Evolutionary conservation across 64 coral and sea anemone genomes (phyloP).

Genomic region (Pocillopora verrucosa): DNA sequence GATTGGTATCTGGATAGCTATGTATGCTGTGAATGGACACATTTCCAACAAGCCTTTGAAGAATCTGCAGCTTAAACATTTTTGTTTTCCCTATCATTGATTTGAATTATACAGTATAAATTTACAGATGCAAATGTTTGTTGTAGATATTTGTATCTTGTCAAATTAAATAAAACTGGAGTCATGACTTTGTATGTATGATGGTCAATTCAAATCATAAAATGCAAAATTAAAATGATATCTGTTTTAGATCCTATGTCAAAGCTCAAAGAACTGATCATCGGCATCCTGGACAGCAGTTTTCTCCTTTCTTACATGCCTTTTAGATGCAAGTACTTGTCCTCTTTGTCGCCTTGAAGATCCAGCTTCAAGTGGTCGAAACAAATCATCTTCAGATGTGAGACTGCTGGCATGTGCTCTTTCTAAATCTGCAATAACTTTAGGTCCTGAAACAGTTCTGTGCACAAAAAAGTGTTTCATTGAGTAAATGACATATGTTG

Average conservation of each 20-base stretch:
- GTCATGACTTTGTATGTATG: background rate
- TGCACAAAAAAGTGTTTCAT: background rate
- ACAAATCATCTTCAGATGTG: constrained; percentile 29
- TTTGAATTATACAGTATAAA: too few relatives aligned
- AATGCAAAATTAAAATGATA: background rate
- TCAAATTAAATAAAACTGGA: too few relatives aligned
- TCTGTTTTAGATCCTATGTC: background rate
- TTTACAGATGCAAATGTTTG: too few relatives aligned
- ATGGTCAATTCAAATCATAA: background rate
- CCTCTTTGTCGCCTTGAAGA: constrained; percentile 10
- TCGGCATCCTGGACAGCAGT: constrained; percentile 29
- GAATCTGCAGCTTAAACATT: too few relatives aligned
- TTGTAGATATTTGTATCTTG: too few relatives aligned
- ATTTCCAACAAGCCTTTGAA: too few relatives aligned
- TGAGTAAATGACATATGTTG: too few relatives aligned
- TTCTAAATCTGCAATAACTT: constrained; percentile 41
- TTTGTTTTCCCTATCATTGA: too few relatives aligned
- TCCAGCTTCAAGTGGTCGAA: constrained; percentile 39
- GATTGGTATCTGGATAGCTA: too few relatives aligned
- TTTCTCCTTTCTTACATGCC: constrained; percentile 1
- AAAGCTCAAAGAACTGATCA: constrained; percentile 67
- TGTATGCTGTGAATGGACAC: too few relatives aligned
- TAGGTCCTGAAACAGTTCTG: constrained; percentile 36
- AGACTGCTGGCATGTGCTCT: background rate
- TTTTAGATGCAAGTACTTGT: constrained; percentile 4